Base-by-base conservation (phyloP, 2,888 invertebrate species). In the Drosophila greeni region DNA sequence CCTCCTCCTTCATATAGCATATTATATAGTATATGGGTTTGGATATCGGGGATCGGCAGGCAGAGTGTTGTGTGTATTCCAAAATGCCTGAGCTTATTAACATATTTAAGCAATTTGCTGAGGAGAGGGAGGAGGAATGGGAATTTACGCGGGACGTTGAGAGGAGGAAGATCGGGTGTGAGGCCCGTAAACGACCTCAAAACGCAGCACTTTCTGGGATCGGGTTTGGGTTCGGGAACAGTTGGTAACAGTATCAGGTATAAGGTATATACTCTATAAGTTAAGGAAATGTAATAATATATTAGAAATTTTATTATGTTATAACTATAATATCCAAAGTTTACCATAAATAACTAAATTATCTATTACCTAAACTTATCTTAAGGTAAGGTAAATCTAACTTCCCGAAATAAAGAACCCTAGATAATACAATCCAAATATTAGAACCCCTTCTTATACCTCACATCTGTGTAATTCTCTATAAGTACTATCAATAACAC, bases 141-240 rank as follows among this genome's bases (percentile, higher is more conserved):
- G 40, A n/a, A 40, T 40, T 40, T n/a, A 40, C 23, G 5, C n/a
- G 23, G 23, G 40, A 23, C 40, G 40, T 9, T 33, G 20, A 31
- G 12, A 24, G 5, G n/a, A 5, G 20, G 37, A 47, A 59, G 70
- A 61, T 62, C 51, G 55, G 39, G 76, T 76, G 77, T 70, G 73
- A 73, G 78, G 73, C 78, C 60, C 31, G 70, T 70, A 78, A 66
- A 78, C 76, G 83, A 74, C 68, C 83, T 67, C 72, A 69, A 60
- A 78, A 67, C 56, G 45, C 57, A 66, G 29, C 52, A 54, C 11
- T 47, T 37, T n/a, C 51, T 55, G 52, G 20, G 18, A 18, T 14
- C 9, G 18, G 26, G 18, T 18, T 14, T 8, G 18, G 26, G 31
- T 54, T 64, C 48, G 57, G 58, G 51, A 61, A 31, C 29, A 12